These are phyloP conservation scores for Zelostemma sp. DNA, from an alignment of 1,140 invertebrate genomes.

Conservation along the genomic window DNA sequence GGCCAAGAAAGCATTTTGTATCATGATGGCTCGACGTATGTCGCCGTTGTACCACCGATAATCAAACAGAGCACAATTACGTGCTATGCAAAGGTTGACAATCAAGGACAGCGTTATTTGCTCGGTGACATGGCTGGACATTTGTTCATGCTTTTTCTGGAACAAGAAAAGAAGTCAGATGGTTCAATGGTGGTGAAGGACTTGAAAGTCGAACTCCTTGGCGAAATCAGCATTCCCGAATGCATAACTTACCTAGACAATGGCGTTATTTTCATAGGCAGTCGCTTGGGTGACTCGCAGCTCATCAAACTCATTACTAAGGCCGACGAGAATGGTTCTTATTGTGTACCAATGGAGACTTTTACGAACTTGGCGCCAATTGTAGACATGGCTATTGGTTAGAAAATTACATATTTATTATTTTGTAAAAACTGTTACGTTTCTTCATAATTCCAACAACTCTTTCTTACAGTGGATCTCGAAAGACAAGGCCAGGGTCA, in stretches of 20 bases:
- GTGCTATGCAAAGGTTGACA: conserved; percentile 95
- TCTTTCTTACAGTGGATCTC: conserved; percentile 78
- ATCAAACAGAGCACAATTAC: conserved; percentile 97
- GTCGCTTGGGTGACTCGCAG: conserved; percentile 96
- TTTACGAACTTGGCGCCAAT: conserved; percentile 98
- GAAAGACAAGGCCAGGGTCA: conserved; percentile 98
- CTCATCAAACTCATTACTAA: conserved; percentile 91
- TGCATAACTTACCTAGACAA: conserved; percentile 99
- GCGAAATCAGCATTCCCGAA: conserved; percentile 97
- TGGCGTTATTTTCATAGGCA: conserved; percentile 97
- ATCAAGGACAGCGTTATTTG: conserved; percentile 90
- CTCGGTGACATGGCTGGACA: conserved; percentile 95
- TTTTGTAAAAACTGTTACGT: not conserved
- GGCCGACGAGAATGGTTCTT: conserved; percentile 88
- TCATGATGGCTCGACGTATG: conserved; percentile 91
- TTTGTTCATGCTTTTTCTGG: conserved; percentile 96
- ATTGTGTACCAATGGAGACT: conserved; percentile 94
- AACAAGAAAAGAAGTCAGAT: conserved; percentile 85
- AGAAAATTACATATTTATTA: not conserved
- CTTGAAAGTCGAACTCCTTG: conserved; percentile 92
- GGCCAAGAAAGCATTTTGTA: conserved; percentile 98
- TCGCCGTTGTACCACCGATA: conserved; percentile 92
- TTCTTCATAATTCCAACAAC: not conserved
- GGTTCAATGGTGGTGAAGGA: conserved; percentile 85
- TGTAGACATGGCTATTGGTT: conserved; percentile 92